Conservation (phyloP, 2,797 vertebrate species). For the Neosalanx taihuensis region DNA sequence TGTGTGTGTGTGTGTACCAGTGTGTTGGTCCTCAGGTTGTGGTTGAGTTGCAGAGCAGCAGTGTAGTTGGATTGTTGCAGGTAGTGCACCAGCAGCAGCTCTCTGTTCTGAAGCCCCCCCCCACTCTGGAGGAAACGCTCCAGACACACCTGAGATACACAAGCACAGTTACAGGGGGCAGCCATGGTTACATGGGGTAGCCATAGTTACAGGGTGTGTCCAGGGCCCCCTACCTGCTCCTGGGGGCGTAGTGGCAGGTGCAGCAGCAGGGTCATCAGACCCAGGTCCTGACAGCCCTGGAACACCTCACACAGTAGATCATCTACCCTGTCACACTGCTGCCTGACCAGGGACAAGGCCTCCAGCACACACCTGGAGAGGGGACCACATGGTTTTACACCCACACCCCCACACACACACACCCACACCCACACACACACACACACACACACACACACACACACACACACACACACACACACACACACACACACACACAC, state of each 20-base stretch:
- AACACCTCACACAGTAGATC: slow-evolving; percentile 84
- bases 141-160: slow-evolving; percentile 79
- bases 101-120: slow-evolving; percentile 81
- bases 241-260: slow-evolving; percentile 83
- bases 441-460: background rate
- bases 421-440: background rate
- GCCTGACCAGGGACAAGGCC: slow-evolving; percentile 84
- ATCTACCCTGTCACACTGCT: slow-evolving; percentile 79
- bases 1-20: slow-evolving; percentile 63
- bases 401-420: too few relatives aligned
- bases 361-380: slow-evolving; percentile 85
- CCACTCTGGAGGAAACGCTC: slow-evolving; percentile 85
- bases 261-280: slow-evolving; percentile 89
- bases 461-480: background rate
- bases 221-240: slow-evolving; percentile 78
- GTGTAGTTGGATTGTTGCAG: slow-evolving; percentile 91
- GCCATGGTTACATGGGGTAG: background rate
- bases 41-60: slow-evolving; percentile 88
- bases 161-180: background rate
- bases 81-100: slow-evolving; percentile 90
- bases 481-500: too few relatives aligned
- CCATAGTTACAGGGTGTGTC: background rate
- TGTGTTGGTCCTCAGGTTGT: slow-evolving; percentile 81
- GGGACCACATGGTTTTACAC: background rate
- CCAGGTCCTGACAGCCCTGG: slow-evolving; percentile 87